Percentiles rank a stretch among this genome's conserved stretches.
These are phyloP conservation scores for Ptyas mucosa DNA, from an alignment of 2,113 vertebrate genomes.

Conservation along the genomic window DNA sequence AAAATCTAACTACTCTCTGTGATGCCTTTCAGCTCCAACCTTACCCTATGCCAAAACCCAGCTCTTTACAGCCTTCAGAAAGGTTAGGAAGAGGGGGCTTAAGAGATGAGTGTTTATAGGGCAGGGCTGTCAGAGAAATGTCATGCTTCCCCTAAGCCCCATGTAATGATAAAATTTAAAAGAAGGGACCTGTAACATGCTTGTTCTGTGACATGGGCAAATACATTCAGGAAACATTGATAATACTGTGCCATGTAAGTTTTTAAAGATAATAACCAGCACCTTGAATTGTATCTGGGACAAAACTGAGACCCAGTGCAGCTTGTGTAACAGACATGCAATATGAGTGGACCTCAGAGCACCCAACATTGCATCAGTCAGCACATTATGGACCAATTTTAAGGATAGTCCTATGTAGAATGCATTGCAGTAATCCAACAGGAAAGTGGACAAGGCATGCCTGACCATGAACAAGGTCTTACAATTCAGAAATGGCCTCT, in stretches of 20 bases:
- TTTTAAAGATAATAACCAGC: not conserved
- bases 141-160: not conserved
- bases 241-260: not conserved
- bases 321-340: not conserved
- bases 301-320: not conserved
- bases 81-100: not conserved
- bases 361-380: not conserved
- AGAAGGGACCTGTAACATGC: not conserved
- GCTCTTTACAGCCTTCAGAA: not conserved
- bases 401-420: not conserved
- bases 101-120: not conserved
- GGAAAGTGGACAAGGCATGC: not conserved
- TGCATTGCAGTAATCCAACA: not conserved
- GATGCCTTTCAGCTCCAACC: not conserved
- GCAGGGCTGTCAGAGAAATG: not conserved
- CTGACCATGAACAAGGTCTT: not conserved
- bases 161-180: not conserved
- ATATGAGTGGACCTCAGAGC: not conserved
- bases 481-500: not conserved
- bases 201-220: not conserved
- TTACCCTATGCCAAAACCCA: not conserved
- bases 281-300: not conserved
- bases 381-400: not conserved
- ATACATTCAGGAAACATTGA: not conserved
- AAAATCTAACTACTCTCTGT: not conserved